Evolutionary conservation across 92 coral and sea anemone species (phyloP), one percentile per base, ranked within the genome.

Genomic region (Isaurus tuberculatus): DNA sequence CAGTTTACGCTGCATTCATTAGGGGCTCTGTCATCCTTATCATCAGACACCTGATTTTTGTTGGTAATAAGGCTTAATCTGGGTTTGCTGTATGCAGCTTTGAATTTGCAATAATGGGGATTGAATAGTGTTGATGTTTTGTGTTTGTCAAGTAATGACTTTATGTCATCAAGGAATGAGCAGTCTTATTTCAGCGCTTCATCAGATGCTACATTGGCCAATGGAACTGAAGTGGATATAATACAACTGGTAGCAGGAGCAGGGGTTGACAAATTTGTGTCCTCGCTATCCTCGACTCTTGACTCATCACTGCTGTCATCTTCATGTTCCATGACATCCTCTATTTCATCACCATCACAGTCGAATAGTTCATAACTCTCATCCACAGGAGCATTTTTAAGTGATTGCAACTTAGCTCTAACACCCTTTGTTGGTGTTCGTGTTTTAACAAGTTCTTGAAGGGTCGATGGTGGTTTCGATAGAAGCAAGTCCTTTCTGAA

Each of bases 131-230:
- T 51, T 51, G 60, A 51, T 51, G 60, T 51, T 51, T 51, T 51
- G 60, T 51, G 60, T 51, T 51, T 51, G 60, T 51, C 60, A 51
- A 51, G 25, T 51, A 17, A n/a, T 51, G 60, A 51, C 60, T 51
- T 51, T 51, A 51, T 51, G 60, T 51, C 60, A 51, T 51, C 60
- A 51, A 51, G 60, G 60, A 51, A 51, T 51, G 60, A 51, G 60
- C 60, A 51, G 25, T 51, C 60, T 51, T n/a, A 51, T 51, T 51
- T 51, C 60, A 51, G 60, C 0, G 25, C 60, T 15, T 15, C 60
- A 51, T 51, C 60, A 51, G 60, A 51, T 51, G 60, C 60, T 51
- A 51, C 22, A 51, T 51, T 51, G 60, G 60, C 60, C 60, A 51
- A 51, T 51, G 60, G 60, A 51, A 51, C 60, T 51, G 60, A 15